Conservation (phyloP, 1,140 invertebrate genomes). For the Aphelinus atriplicis region DNA sequence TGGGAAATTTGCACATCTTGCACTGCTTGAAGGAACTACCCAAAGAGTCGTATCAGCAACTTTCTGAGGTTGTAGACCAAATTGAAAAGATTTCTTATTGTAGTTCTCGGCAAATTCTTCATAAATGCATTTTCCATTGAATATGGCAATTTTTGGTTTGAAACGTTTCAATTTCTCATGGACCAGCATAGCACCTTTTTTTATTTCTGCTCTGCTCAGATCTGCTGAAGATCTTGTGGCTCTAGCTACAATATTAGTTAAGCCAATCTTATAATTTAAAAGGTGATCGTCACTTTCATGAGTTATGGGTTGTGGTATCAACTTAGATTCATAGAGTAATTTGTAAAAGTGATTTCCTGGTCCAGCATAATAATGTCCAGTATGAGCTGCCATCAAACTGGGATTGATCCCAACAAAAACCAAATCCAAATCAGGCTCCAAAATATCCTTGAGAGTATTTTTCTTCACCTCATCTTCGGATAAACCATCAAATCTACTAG, state of each 20-base stretch:
- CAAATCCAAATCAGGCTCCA: constrained; percentile 56
- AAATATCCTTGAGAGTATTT: constrained; percentile 55
- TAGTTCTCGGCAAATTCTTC: constrained; percentile 55
- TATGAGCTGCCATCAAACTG: constrained; percentile 59
- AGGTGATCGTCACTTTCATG: constrained; percentile 59
- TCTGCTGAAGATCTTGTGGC: constrained; percentile 61
- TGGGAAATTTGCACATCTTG: constrained; percentile 62
- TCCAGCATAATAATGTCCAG: constrained; percentile 62
- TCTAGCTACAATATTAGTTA: constrained; percentile 61
- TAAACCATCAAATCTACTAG: constrained; percentile 57
- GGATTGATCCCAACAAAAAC: constrained; percentile 64
- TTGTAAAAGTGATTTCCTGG: constrained; percentile 66
- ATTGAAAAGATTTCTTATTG: constrained; percentile 50
- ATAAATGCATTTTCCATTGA: constrained; percentile 64
- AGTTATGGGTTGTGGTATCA: constrained; percentile 51
- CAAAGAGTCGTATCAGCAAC: constrained; percentile 57
- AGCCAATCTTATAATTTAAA: constrained; percentile 54
- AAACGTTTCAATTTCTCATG: constrained; percentile 56
- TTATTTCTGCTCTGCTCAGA: constrained; percentile 57
- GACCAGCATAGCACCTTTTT: constrained; percentile 53
- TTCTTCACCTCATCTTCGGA: constrained; percentile 59
- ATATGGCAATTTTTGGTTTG: constrained; percentile 60
- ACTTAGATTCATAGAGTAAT: constrained; percentile 55
- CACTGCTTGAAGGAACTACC: constrained; percentile 64
- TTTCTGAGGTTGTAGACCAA: constrained; percentile 57